A percentile compares a stretch with the other conserved stretches of the same genome.
Evolutionary conservation across 2,113 vertebrate genomes (phyloP).

Genomic region (Trichomycterus rosablanca): DNA sequence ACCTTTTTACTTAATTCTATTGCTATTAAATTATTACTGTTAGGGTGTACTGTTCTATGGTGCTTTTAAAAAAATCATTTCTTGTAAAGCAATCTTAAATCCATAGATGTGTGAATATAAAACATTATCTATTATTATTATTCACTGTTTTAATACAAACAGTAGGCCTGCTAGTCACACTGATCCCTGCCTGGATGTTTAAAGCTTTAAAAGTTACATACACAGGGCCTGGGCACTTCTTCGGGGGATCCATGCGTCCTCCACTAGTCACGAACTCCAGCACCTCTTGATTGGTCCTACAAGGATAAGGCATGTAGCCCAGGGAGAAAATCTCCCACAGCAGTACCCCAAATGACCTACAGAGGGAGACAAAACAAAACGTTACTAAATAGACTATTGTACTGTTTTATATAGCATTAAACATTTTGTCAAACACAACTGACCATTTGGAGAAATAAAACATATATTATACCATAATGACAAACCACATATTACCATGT

Average conservation of each 20-base stretch:
- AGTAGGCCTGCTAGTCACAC: background rate
- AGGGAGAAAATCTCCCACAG: conserved; percentile 92
- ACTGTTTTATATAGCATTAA: background rate
- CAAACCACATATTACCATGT: conserved; percentile 73
- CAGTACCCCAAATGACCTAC: conserved; percentile 91
- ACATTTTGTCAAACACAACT: background rate
- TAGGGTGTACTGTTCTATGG: too few relatives aligned
- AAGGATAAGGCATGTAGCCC: conserved; percentile 89
- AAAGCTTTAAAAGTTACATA: too few relatives aligned
- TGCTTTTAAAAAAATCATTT: too few relatives aligned
- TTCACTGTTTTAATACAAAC: too few relatives aligned
- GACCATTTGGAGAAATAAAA: background rate
- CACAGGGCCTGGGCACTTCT: conserved; percentile 86
- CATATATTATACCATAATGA: background rate
- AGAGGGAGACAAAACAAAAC: conserved; percentile 53
- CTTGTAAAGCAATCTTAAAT: too few relatives aligned
- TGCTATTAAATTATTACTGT: too few relatives aligned
- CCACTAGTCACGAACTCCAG: conserved; percentile 84
- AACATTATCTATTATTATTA: too few relatives aligned
- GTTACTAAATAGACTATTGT: background rate
- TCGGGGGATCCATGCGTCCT: conserved; percentile 85
- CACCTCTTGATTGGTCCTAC: conserved; percentile 87
- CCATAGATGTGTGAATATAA: too few relatives aligned
- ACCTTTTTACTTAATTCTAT: too few relatives aligned
- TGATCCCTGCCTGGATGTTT: too few relatives aligned